phyloP scores from a whole-genome alignment of 2,797 vertebrate genomes.

The Gallinago stenura region DNA sequence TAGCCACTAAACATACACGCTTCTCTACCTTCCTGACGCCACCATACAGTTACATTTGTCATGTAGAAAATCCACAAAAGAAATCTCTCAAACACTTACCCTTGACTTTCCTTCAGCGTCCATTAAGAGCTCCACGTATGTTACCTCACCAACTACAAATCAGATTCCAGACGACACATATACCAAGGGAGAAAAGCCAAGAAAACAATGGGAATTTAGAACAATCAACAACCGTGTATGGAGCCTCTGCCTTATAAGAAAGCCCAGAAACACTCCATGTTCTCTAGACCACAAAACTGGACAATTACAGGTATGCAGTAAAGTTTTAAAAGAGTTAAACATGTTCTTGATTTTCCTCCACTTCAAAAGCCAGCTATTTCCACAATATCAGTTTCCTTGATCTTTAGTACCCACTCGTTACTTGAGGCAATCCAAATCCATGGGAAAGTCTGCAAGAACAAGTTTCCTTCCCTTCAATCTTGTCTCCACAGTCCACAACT shows the following conservation, averaged over 20 bases:
- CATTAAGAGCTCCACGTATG: conserved; percentile 99
- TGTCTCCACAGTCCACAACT: not conserved
- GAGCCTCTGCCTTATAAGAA: conserved; percentile 92
- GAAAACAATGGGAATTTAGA: conserved; percentile 99
- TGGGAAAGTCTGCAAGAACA: conserved; percentile 45
- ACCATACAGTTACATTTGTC: conserved; percentile 80
- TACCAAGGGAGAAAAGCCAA: conserved; percentile 99
- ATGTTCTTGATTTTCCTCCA: conserved; percentile 78
- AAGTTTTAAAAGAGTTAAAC: conserved; percentile 22
- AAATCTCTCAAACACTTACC: conserved; percentile 95
- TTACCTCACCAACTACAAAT: conserved; percentile 99
- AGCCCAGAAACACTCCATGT: conserved; percentile 90
- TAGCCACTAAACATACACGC: conserved; percentile 78
- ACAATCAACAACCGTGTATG: conserved; percentile 93
- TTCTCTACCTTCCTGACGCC: conserved; percentile 83
- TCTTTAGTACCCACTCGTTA: conserved; percentile 43
- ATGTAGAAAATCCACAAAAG: conserved; percentile 85
- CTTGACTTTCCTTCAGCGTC: conserved; percentile 99
- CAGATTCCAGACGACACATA: conserved; percentile 99
- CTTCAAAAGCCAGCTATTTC: conserved; percentile 64
- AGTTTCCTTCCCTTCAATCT: not conserved
- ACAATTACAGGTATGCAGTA: conserved; percentile 95
- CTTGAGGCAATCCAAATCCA: conserved; percentile 72
- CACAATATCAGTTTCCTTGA: conserved; percentile 41
- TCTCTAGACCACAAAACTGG: conserved; percentile 88